Conservation (phyloP, 2,888 invertebrate genomes). For the Frankliniella fusca region DNA sequence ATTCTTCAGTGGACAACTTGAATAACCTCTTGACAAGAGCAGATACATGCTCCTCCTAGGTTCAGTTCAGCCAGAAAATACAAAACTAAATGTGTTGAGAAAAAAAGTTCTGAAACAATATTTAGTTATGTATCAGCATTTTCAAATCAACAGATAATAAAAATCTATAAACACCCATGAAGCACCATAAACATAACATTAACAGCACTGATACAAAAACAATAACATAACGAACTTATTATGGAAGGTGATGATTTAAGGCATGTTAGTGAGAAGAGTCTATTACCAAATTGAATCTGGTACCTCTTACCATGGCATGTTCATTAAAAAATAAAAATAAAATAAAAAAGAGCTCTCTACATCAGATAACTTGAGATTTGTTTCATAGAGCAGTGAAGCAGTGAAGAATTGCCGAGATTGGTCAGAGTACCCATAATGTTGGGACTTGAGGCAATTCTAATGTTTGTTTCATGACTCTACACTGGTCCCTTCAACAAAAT, state of each 20-base stretch:
- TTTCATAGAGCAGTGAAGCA: not conserved
- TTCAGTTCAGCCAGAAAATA: too few species aligned
- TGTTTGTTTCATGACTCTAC: not conserved
- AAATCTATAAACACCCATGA: too few species aligned
- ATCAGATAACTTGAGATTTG: not conserved
- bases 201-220: too few species aligned
- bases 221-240: too few species aligned
- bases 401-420: not conserved
- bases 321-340: not conserved
- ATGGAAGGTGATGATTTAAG: too few species aligned
- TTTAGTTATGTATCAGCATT: too few species aligned
- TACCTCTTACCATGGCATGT: not conserved
- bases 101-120: too few species aligned
- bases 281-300: too few species aligned
- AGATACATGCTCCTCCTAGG: not conserved
- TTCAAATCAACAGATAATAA: too few species aligned
- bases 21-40: not conserved
- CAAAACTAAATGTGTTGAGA: too few species aligned
- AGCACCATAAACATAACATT: too few species aligned
- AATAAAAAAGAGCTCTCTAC: not conserved
- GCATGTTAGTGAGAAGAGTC: too few species aligned
- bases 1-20: not conserved
- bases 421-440: not conserved
- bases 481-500: slow-evolving; percentile 12
- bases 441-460: not conserved